Evolutionary conservation across 2,797 vertebrate species (phyloP).

Genomic region (Sphaeramia orbicularis): DNA sequence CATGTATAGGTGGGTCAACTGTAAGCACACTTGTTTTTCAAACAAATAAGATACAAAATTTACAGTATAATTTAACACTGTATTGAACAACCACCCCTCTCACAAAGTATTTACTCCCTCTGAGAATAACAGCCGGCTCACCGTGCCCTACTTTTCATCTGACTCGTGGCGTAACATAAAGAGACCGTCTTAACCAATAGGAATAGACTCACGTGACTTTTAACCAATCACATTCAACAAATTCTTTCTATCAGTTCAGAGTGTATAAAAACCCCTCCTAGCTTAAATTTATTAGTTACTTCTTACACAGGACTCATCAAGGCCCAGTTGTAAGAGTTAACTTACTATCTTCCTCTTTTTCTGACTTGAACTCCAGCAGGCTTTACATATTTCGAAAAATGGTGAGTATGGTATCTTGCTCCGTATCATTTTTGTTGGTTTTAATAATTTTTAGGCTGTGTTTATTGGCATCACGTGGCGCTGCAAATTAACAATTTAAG

Average conservation of each 20-base stretch:
- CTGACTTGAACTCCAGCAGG: rapidly evolving
- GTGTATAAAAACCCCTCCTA: slow-evolving; percentile 39
- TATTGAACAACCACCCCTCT: no score
- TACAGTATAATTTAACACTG: no score
- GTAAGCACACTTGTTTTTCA: no score
- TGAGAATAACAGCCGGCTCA: no score
- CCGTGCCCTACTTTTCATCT: no score
- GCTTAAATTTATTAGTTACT: neutral
- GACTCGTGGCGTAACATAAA: neutral
- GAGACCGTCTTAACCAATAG: slow-evolving; percentile 18
- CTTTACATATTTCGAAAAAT: slow-evolving; percentile 5
- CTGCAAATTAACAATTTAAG: no score
- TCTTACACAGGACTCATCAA: slow-evolving; percentile 53
- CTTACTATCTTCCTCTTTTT: neutral
- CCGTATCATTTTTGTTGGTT: no score
- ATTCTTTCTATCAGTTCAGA: neutral
- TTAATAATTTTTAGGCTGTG: no score
- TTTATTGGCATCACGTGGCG: neutral
- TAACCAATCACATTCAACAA: slow-evolving; percentile 8
- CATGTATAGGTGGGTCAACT: no score
- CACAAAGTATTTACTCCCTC: no score
- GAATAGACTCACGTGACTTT: rapidly evolving
- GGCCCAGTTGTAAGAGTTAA: slow-evolving; percentile 41
- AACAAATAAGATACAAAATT: no score
- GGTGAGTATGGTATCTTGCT: slow-evolving; percentile 51